These are phyloP conservation scores for Aricia agestis DNA, from an alignment of 1,140 invertebrate species.

Conservation along the genomic window DNA sequence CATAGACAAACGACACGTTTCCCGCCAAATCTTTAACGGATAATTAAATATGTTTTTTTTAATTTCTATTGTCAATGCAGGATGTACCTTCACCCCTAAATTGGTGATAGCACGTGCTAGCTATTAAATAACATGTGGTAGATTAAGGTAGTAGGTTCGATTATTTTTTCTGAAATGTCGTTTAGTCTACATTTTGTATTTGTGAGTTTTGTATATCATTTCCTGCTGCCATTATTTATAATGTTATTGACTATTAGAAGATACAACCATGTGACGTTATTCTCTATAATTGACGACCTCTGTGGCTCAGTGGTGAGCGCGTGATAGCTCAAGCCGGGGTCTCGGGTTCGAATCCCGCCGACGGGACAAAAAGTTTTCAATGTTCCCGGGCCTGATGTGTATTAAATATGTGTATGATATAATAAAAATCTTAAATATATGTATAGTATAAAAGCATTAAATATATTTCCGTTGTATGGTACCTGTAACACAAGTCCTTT, in stretches of 20 bases:
- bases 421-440: no score
- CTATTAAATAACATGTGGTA: constrained; percentile 13
- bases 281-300: no score
- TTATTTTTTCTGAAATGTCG: constrained; percentile 4
- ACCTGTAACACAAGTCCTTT: no score
- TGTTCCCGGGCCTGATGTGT: no score
- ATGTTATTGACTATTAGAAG: background rate
- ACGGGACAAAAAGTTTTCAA: no score
- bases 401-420: no score
- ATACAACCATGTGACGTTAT: no score
- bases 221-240: background rate
- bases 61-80: constrained; percentile 10
- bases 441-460: no score
- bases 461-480: no score
- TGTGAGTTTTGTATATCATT: constrained; percentile 6
- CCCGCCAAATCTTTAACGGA: constrained; percentile 12
- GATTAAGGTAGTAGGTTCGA: constrained; percentile 1
- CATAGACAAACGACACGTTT: constrained; percentile 8
- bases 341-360: no score
- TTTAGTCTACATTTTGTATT: background rate
- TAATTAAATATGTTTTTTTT: constrained; percentile 1
- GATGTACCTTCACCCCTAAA: constrained; percentile 4
- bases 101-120: constrained; percentile 8
- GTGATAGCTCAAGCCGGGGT: no score
- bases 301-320: no score